Base-by-base conservation (phyloP, 1,140 invertebrate genomes). In the Lepidostoma basale region DNA sequence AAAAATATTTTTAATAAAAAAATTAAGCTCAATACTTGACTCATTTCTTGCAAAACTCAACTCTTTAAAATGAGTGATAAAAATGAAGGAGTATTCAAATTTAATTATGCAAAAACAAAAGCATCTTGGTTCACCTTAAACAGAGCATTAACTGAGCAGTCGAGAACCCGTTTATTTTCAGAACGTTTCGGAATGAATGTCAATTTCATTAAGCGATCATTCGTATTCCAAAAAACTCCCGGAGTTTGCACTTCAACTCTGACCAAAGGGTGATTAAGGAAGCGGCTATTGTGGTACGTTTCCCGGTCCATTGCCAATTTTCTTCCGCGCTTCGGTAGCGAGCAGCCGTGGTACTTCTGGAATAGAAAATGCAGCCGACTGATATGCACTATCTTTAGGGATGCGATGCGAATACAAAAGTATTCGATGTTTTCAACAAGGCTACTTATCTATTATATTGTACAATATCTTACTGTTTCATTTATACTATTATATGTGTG, bases 231-330 rank as follows among this genome's bases (percentile, higher is more conserved):
- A 62, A 44, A 62, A 45, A 10, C 18, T 62, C 42, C 28, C 56
- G 45, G 42, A 60, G 39, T 64, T 42, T 36, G 40, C 28, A 22
- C 39, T 36, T 40, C 16, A 69, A 64, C 49, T 69, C 56, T 39
- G 49, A 22, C 49, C 33, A 36, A 45, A 45, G 67, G 42, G 67
- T 70, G 68, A 70, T 70, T 70, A 70, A 67, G 62, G 65, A 70
- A 49, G 30, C 18, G 30, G 56, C 42, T 23, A 65, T 54, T 67
- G 58, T 62, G 54, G 39, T 62, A 20, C 44, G 47, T 20, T 39
- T 36, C 28, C n/a, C 40, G 63, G 42, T 67, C 40, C 26, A 40
- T 62, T 66, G 65, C 60, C 69, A 67, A 63, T 65, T 63, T 67
- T 59, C 49, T 30, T n/a, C 39, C 16, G 20, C 62, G 56, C n/a